Percentiles rank a stretch among this genome's conserved stretches.
These are phyloP conservation scores for Nipponacmea schrenckii DNA, from an alignment of 2,888 invertebrate genomes.

Conservation along the genomic window DNA sequence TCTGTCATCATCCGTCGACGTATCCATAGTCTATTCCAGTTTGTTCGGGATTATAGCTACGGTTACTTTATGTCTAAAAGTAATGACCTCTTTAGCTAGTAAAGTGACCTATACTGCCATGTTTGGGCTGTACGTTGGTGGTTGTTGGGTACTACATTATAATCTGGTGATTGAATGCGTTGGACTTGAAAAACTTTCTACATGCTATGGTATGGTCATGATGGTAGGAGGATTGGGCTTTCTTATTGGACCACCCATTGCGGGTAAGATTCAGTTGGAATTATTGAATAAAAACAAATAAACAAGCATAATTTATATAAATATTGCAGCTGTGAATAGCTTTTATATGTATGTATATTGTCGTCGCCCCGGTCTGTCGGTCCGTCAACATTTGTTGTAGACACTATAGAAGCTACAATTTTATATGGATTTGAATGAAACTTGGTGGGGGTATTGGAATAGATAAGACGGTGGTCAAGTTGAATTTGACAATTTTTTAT, in stretches of 20 bases:
- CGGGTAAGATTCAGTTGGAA: neutral
- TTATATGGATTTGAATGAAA: too few species aligned
- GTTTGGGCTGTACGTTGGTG: neutral
- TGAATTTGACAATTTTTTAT: too few species aligned
- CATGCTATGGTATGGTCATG: neutral
- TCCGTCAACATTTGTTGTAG: too few species aligned
- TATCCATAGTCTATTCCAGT: neutral
- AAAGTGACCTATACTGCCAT: neutral
- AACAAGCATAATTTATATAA: too few species aligned
- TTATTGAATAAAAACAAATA: too few species aligned
- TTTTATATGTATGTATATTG: too few species aligned
- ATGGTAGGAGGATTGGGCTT: neutral
- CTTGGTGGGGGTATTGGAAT: too few species aligned
- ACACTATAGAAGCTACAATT: too few species aligned
- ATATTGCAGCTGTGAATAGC: too few species aligned
- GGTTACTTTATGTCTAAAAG: neutral
- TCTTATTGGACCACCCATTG: neutral
- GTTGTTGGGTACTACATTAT: neutral
- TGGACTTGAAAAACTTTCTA: neutral
- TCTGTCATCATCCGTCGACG: neutral
- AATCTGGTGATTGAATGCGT: neutral
- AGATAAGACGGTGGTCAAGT: too few species aligned
- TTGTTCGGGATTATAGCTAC: neutral
- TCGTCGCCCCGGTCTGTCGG: too few species aligned
- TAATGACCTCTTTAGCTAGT: neutral